Percentiles rank a stretch among this genome's conserved stretches.
These are phyloP conservation scores for Sapajus apella DNA, from an alignment of 2,113 vertebrate genomes.

Conservation along the genomic window DNA sequence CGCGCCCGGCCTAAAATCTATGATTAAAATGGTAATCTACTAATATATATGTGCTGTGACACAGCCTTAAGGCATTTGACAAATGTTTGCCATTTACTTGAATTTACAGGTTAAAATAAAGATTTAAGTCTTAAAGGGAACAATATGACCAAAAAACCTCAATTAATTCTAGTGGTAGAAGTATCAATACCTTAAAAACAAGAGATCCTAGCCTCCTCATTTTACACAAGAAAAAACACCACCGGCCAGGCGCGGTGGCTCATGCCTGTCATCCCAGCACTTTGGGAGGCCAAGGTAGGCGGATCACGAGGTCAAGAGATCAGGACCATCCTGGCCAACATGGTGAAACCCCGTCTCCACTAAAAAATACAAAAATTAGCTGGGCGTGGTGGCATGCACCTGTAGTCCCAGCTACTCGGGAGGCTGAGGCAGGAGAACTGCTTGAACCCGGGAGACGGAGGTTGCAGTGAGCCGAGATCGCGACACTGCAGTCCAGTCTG, in stretches of 20 bases:
- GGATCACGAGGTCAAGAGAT: no score
- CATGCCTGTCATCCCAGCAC: no score
- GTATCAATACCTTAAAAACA: not conserved
- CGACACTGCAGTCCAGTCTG: no score
- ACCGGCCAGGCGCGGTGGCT: not conserved
- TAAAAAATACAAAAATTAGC: no score
- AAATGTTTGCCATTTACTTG: not conserved
- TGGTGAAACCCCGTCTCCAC: no score
- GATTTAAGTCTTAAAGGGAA: not conserved
- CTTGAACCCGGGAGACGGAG: no score
- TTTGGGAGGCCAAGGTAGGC: no score
- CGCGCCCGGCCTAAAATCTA: not conserved
- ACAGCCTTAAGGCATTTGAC: not conserved
- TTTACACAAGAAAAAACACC: not conserved
- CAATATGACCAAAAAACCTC: constrained; percentile 1
- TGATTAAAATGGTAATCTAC: not conserved
- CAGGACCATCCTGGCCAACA: no score
- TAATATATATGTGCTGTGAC: not conserved
- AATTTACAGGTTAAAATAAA: constrained; percentile 40
- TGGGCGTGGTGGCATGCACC: no score
- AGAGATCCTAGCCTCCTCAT: not conserved
- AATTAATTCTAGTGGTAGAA: constrained; percentile 9
- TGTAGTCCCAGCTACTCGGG: no score
- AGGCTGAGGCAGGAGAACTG: no score
- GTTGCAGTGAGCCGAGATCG: no score